Percentiles rank a stretch among this genome's conserved stretches.
phyloP scores from a whole-genome alignment of 2,888 invertebrate genomes.

The Poecilobothrus nobilitatus region DNA sequence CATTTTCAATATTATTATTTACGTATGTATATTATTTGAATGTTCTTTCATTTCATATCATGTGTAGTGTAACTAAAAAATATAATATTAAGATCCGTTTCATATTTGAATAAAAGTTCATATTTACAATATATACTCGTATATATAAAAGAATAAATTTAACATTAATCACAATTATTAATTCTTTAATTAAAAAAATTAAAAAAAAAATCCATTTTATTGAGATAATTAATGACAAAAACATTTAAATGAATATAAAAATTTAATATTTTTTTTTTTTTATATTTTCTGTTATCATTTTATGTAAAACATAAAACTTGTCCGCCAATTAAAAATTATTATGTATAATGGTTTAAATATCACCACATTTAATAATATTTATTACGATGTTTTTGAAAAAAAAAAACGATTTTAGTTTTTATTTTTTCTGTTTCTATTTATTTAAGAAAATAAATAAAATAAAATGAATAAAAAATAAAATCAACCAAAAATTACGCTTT shows the following conservation, averaged over 20 bases:
- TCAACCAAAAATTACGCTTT: neutral
- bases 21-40: too few relatives aligned
- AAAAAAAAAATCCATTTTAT: neutral
- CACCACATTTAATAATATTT: neutral
- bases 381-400: neutral
- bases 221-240: neutral
- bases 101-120: too few relatives aligned
- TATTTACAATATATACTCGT: too few relatives aligned
- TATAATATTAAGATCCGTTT: too few relatives aligned
- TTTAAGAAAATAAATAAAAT: neutral
- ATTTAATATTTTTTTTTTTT: neutral
- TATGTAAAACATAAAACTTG: constrained; percentile 2
- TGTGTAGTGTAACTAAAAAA: too few relatives aligned
- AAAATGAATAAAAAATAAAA: too few relatives aligned
- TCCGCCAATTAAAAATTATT: neutral
- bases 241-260: neutral
- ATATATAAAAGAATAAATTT: too few relatives aligned
- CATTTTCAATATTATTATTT: too few relatives aligned
- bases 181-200: neutral
- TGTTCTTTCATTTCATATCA: too few relatives aligned
- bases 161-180: neutral
- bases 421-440: neutral
- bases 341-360: neutral
- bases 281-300: neutral
- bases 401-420: neutral